phyloP scores from a whole-genome alignment of 2,888 invertebrate species.

The Metacarcinus magister region DNA sequence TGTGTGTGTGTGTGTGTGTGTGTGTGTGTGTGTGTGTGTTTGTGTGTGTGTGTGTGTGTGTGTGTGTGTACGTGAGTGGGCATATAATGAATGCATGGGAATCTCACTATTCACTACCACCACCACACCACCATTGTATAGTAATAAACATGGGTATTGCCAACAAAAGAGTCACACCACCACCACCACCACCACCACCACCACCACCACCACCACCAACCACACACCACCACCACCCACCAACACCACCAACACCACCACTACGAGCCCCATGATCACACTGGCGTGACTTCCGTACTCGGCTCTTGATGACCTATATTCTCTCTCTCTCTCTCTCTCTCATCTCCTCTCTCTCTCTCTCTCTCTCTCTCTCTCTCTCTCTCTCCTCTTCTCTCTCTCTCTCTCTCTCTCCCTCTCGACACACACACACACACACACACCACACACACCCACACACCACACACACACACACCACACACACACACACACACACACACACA shows the following conservation, averaged over 20 bases:
- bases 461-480: constrained; percentile 18
- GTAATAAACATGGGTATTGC: no score
- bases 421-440: no score
- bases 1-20: constrained; percentile 22
- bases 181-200: not conserved
- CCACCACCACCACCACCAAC: constrained; percentile 10
- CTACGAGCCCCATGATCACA: not conserved
- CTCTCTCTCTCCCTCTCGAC: no score
- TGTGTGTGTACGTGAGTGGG: not conserved
- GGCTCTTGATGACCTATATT: constrained; percentile 33
- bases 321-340: not conserved
- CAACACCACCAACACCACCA: constrained; percentile 13
- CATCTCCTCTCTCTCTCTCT: not conserved
- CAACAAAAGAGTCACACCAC: not conserved
- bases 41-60: constrained; percentile 26
- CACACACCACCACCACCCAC: no score
- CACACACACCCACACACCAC: not conserved
- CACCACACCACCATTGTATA: not conserved
- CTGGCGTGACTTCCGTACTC: constrained; percentile 41
- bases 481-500: constrained; percentile 2
- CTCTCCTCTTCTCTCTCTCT: not conserved
- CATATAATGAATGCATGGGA: constrained; percentile 15
- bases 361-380: not conserved
- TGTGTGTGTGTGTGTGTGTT: constrained; percentile 4
- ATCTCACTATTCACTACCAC: not conserved